Evolutionary conservation across 2,113 vertebrate genomes (phyloP).

Genomic region (Centrocercus urophasianus): DNA sequence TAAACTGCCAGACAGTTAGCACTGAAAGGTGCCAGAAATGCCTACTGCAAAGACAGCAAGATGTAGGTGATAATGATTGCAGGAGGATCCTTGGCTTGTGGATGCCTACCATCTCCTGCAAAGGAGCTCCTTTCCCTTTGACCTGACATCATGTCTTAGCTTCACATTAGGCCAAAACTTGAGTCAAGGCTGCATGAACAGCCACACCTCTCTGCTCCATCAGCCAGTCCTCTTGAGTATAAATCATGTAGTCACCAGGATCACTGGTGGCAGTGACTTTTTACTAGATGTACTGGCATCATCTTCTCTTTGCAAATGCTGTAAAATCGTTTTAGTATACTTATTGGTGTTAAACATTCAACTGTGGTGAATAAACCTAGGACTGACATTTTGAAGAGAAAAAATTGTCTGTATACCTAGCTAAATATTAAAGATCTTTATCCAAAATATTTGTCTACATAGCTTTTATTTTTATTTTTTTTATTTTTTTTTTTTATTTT

Average conservation of each 20-base stretch:
- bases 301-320: background rate
- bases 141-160: background rate
- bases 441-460: background rate
- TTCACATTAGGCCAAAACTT: background rate
- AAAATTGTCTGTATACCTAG: background rate
- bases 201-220: background rate
- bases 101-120: background rate
- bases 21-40: background rate
- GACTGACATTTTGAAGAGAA: background rate
- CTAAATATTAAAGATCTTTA: background rate
- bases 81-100: background rate
- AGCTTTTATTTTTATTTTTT: background rate
- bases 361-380: background rate
- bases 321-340: background rate
- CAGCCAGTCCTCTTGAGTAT: background rate
- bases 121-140: background rate
- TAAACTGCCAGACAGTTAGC: background rate
- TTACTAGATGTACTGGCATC: background rate
- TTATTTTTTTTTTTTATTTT: background rate
- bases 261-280: background rate
- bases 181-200: background rate
- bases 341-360: background rate
- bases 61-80: background rate
- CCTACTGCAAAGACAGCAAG: background rate
- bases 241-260: background rate